Base-by-base conservation (phyloP, 2,797 vertebrate species). In the Centroberyx gerrardi region DNA sequence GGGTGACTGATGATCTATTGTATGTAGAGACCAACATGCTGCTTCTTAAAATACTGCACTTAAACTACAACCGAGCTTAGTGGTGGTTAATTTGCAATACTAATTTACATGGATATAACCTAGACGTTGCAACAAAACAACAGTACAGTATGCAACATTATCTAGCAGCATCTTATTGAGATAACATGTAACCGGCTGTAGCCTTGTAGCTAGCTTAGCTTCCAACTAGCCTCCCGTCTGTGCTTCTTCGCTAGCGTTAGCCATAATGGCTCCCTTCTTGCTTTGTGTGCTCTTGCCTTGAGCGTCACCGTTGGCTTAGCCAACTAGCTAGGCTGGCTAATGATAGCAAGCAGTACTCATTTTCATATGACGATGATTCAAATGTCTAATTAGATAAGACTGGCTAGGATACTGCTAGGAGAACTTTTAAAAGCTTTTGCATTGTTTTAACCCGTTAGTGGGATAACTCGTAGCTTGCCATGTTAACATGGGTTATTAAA, bases 301-400 rank as follows among this genome's bases (percentile, higher is more conserved):
- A 62, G 60, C 71, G 27, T 65, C 81, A n/a, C 44, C 14, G 33
- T 31, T 64, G 28, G 3, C 29, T 59, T 33, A 82, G 69, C 81
- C 17, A 67, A 1, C 46, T 22, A 49, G 78, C 81, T 68, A 72
- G 10, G 71, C 58, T 84, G 81, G 65, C 64, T 48, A 51, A 22
- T 0, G 2, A 36, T 29, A 62, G 74, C 51, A 0, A 7, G 40
- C 38, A 5, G 38, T 60, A 74, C 77, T 84, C 33, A 67, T 86
- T 74, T 15, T 81, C 63, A 66, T 31, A 71, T 73, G 63, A 59
- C 68, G 77, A 71, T 81, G 74, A 90, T 87, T 87, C 91, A 93
- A 91, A 93, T 88, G 89, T 87, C 83, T 90, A 88, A 90, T 90
- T 87, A 68, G 46, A 74, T 51, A 83, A 90, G 86, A 91, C 86